These are phyloP conservation scores for Eleutherodactylus coqui DNA, from an alignment of 2,797 vertebrate species.

Conservation along the genomic window DNA sequence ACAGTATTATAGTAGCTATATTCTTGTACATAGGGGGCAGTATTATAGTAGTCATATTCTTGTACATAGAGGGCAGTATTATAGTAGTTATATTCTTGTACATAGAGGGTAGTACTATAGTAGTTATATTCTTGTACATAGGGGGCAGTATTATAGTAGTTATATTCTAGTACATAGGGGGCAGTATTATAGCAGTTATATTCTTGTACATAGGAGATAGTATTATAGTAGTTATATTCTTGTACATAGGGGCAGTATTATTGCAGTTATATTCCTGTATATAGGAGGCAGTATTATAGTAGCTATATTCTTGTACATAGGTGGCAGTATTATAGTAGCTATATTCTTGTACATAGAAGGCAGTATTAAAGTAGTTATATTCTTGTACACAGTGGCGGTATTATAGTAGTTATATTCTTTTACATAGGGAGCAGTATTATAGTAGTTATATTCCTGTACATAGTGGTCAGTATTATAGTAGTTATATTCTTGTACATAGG, in stretches of 20 bases:
- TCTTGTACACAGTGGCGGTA: background rate
- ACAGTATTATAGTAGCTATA: too few relatives aligned
- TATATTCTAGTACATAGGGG: too few relatives aligned
- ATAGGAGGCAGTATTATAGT: background rate
- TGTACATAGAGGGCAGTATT: too few relatives aligned
- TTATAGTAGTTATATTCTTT: conserved; percentile 1
- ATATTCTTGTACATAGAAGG: background rate
- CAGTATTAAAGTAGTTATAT: conserved; percentile 13
- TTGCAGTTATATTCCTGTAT: background rate
- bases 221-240: background rate
- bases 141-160: too few relatives aligned
- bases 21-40: too few relatives aligned
- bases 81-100: too few relatives aligned
- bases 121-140: too few relatives aligned
- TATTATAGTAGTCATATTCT: too few relatives aligned
- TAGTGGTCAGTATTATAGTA: conserved; percentile 3
- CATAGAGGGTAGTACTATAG: too few relatives aligned
- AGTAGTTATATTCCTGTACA: background rate
- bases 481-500: background rate
- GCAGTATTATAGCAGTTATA: too few relatives aligned
- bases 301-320: background rate
- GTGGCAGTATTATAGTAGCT: background rate
- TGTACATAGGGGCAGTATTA: conserved; percentile 8
- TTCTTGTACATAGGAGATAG: too few relatives aligned
- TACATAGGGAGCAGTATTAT: background rate